A percentile compares a stretch with the other conserved stretches of the same genome.
Evolutionary conservation across 2,113 vertebrate species (phyloP).

Genomic region (Petroica traversi): DNA sequence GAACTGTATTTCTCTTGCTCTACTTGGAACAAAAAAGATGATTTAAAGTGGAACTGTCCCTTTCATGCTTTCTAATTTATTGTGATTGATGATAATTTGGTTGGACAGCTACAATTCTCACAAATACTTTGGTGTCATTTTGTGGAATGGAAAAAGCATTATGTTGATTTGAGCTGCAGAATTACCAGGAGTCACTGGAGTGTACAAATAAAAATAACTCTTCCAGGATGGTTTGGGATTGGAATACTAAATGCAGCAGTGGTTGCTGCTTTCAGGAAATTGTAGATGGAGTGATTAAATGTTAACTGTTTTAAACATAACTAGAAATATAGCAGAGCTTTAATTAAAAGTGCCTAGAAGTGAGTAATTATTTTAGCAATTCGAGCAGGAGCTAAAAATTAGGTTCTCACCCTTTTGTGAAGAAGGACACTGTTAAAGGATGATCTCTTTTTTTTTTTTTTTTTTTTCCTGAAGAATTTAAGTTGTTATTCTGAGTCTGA

Average conservation of each 20-base stretch:
- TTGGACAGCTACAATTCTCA: slow-evolving; percentile 1
- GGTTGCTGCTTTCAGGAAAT: background rate
- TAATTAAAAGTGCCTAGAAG: slow-evolving; percentile 5
- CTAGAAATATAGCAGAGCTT: background rate
- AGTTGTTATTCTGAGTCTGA: background rate
- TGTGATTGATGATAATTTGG: slow-evolving; percentile 11
- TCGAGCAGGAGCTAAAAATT: background rate
- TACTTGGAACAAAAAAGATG: background rate
- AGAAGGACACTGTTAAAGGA: background rate
- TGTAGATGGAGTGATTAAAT: background rate
- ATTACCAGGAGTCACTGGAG: background rate
- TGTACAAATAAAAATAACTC: background rate
- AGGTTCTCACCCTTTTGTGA: background rate
- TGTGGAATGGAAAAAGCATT: background rate
- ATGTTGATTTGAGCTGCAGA: background rate
- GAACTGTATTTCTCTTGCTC: background rate
- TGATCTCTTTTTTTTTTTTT: background rate
- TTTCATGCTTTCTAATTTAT: background rate
- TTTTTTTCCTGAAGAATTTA: background rate
- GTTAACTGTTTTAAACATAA: background rate
- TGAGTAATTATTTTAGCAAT: slow-evolving; percentile 1
- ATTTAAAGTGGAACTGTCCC: background rate
- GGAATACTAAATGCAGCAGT: background rate
- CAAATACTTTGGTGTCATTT: slow-evolving; percentile 13
- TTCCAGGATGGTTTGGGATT: background rate